A percentile compares a stretch with the other conserved stretches of the same genome.
phyloP scores from a whole-genome alignment of 2,888 invertebrate genomes.

The Sepioteuthis lessoniana region DNA sequence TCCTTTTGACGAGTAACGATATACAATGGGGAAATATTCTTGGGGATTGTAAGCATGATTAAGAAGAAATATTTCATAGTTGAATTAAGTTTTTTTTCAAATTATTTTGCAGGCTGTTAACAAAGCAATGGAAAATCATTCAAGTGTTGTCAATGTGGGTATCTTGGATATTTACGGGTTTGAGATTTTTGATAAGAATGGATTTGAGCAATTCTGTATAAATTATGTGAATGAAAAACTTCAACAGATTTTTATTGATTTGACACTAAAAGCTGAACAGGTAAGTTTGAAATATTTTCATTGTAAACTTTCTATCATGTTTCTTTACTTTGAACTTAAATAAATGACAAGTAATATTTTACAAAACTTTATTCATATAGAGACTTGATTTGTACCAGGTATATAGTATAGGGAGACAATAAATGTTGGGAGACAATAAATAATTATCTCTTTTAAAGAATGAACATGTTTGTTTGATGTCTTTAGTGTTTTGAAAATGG shows the following conservation, averaged over 20 bases:
- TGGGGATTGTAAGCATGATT: neutral
- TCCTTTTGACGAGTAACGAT: too few species aligned
- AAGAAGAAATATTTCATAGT: neutral
- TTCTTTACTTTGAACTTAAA: too few species aligned
- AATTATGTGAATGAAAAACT: constrained; percentile 84
- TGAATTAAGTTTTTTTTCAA: neutral
- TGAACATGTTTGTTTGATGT: too few species aligned
- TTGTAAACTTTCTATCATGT: too few species aligned
- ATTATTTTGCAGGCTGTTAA: constrained; percentile 78
- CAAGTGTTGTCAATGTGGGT: constrained; percentile 78
- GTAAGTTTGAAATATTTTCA: constrained; percentile 68
- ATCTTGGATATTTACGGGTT: constrained; percentile 84
- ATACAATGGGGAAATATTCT: neutral
- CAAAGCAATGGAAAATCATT: constrained; percentile 79
- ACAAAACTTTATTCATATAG: too few species aligned
- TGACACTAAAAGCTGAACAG: constrained; percentile 83
- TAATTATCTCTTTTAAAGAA: too few species aligned
- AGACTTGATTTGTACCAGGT: too few species aligned
- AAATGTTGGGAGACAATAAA: too few species aligned
- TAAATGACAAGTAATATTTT: too few species aligned
- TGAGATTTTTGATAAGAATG: constrained; percentile 82
- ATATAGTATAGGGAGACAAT: too few species aligned
- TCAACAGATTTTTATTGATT: constrained; percentile 83
- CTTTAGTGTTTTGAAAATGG: too few species aligned
- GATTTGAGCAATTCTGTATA: constrained; percentile 84